Conservation (phyloP, 2,113 vertebrate species). For the Mesembrinibis cayennensis region DNA sequence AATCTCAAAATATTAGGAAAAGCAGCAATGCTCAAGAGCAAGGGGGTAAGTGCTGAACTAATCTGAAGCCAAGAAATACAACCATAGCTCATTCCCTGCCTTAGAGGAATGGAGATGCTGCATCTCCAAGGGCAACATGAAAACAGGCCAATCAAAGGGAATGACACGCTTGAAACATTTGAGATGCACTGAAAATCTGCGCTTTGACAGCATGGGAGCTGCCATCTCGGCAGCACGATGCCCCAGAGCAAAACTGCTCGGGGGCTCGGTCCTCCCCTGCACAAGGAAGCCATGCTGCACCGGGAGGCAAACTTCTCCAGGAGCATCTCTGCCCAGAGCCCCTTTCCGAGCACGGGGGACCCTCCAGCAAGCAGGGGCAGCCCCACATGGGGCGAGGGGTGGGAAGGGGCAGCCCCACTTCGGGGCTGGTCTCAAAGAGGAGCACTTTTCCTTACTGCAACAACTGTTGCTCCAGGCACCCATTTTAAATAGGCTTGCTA, state of each 20-base stretch:
- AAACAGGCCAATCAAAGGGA: neutral
- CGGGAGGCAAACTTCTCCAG: neutral
- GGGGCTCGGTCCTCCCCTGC: accelerated
- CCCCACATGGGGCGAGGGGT: neutral
- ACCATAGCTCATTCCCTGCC: neutral
- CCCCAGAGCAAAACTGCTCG: neutral
- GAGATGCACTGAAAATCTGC: neutral
- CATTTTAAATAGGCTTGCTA: accelerated
- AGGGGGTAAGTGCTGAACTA: neutral
- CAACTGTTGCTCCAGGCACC: too few species aligned
- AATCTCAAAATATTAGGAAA: neutral
- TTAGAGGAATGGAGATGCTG: neutral
- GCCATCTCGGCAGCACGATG: accelerated
- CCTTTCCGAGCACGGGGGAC: accelerated
- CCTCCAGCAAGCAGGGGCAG: neutral
- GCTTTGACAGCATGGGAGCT: neutral
- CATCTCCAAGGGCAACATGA: neutral
- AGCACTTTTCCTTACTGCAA: too few species aligned
- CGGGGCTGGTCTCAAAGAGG: too few species aligned
- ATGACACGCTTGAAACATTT: accelerated
- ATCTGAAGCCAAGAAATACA: neutral
- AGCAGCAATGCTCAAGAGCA: neutral
- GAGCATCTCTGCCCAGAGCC: neutral
- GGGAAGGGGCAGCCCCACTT: neutral
- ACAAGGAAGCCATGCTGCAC: neutral